Percentiles rank a stretch among this genome's conserved stretches.
phyloP scores from a whole-genome alignment of 2,888 invertebrate species.

The Latrodectus hesperus region DNA sequence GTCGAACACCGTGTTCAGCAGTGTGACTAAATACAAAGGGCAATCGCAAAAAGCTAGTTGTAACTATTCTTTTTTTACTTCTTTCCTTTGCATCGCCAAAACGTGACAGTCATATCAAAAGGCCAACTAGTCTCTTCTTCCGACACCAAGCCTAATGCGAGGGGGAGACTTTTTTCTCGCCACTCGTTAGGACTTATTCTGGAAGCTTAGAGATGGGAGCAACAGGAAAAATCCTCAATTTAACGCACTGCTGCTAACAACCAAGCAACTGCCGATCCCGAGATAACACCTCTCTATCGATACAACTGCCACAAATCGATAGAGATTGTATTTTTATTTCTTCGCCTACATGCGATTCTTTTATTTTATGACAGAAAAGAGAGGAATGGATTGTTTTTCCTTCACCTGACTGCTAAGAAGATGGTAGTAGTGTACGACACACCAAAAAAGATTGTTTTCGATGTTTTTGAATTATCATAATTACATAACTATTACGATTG shows the following conservation, averaged over 20 bases:
- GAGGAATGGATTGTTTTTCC: neutral
- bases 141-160: neutral
- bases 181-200: slow-evolving; percentile 37
- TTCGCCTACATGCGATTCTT: neutral
- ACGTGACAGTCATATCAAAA: neutral
- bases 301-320: slow-evolving; percentile 51
- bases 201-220: slow-evolving; percentile 13
- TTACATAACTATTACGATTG: no score
- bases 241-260: slow-evolving; percentile 43
- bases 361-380: slow-evolving; percentile 15
- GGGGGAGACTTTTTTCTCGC: neutral
- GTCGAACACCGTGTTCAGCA: slow-evolving; percentile 1
- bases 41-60: neutral
- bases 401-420: slow-evolving; percentile 9
- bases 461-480: no score
- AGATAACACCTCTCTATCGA: slow-evolving; percentile 56
- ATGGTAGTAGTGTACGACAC: neutral
- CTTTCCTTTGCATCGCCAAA: neutral
- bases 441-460: no score
- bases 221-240: slow-evolving; percentile 55
- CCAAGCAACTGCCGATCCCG: slow-evolving; percentile 48
- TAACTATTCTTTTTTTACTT: neutral
- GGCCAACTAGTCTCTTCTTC: neutral
- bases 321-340: neutral
- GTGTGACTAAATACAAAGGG: slow-evolving; percentile 1